phyloP scores from a whole-genome alignment of 2,888 invertebrate species.

The Hedya salicella region DNA sequence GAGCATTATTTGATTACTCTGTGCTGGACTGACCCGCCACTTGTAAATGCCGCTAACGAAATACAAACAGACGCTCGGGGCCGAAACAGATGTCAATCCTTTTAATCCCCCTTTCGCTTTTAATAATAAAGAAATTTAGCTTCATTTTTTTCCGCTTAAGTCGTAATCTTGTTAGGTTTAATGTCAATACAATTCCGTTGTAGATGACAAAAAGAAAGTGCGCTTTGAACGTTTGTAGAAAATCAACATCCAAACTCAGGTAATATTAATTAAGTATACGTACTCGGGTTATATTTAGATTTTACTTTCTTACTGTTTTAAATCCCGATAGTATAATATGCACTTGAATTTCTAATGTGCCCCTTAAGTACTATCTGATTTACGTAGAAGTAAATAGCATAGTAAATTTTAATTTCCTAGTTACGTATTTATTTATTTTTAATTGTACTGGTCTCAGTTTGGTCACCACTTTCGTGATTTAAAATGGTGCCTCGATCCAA shows the following conservation, averaged over 20 bases:
- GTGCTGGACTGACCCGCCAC: constrained; percentile 46
- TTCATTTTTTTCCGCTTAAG: constrained; percentile 30
- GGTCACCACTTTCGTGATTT: too few species aligned
- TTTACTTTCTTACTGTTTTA: too few species aligned
- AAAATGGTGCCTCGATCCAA: too few species aligned
- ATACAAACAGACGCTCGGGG: constrained; percentile 53
- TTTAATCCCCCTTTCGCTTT: constrained; percentile 41
- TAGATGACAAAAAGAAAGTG: neutral
- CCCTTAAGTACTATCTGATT: too few species aligned
- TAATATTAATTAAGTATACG: too few species aligned
- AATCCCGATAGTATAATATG: too few species aligned
- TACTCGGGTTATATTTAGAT: too few species aligned
- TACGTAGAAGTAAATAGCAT: too few species aligned
- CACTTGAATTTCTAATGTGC: too few species aligned
- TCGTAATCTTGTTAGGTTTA: constrained; percentile 29
- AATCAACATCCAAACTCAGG: neutral
- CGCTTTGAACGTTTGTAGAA: constrained; percentile 9
- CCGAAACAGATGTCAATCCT: constrained; percentile 50
- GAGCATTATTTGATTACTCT: constrained; percentile 44
- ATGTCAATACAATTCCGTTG: constrained; percentile 22
- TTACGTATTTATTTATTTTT: too few species aligned
- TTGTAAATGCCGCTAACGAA: constrained; percentile 56
- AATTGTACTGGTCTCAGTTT: too few species aligned
- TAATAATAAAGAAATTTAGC: constrained; percentile 34
- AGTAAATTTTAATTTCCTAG: too few species aligned